These are phyloP conservation scores for Actenoides lindsayi DNA, from an alignment of 2,113 vertebrate species.

Conservation along the genomic window DNA sequence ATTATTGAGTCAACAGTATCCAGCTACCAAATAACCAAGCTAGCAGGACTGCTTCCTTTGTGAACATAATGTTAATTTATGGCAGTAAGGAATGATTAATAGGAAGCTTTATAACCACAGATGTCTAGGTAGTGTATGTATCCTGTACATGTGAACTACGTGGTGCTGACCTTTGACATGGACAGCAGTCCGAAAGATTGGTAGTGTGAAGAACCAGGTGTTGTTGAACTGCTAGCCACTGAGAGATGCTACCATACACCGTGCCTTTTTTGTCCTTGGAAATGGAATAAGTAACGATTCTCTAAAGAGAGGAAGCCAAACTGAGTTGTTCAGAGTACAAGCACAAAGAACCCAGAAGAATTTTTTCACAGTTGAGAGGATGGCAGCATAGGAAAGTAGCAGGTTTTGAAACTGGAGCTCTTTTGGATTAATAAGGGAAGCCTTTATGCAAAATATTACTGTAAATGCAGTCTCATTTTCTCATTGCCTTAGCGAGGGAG, in stretches of 20 bases:
- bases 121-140: not conserved
- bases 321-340: not conserved
- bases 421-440: conserved; percentile 1
- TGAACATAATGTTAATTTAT: not conserved
- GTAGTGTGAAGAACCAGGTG: not conserved
- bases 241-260: not conserved
- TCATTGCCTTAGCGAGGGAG: conserved; percentile 38
- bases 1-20: not conserved
- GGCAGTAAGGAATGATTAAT: not conserved
- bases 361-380: not conserved
- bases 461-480: conserved; percentile 55
- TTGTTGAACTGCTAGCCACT: not conserved
- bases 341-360: not conserved
- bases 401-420: not conserved
- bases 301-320: not conserved
- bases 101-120: not conserved
- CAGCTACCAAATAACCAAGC: not conserved
- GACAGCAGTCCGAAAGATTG: not conserved
- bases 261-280: not conserved
- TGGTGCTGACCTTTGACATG: not conserved
- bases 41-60: not conserved
- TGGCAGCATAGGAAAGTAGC: not conserved
- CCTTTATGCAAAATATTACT: conserved; percentile 10
- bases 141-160: not conserved
- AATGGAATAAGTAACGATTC: not conserved